These are phyloP conservation scores for Hirtodrosophila alboralis DNA, from an alignment of 2,888 invertebrate species.

Conservation along the genomic window DNA sequence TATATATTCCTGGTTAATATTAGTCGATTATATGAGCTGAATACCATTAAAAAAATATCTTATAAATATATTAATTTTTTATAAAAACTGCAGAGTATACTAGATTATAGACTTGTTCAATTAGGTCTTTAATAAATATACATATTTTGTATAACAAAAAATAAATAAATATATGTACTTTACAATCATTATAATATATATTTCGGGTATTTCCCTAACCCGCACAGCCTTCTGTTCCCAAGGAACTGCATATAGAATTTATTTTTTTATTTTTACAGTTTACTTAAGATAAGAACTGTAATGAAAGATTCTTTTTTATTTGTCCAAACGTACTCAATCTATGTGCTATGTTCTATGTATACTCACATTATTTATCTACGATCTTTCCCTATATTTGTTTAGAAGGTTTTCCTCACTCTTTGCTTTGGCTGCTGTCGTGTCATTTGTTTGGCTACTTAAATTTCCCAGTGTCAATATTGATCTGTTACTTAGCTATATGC, in stretches of 20 bases:
- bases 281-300: constrained; percentile 52
- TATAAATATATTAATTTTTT: too few relatives aligned
- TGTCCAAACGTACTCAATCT: constrained; percentile 30
- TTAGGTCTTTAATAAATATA: too few relatives aligned
- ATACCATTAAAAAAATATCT: too few relatives aligned
- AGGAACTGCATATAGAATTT: neutral
- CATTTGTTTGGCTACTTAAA: constrained; percentile 65
- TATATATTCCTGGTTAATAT: too few relatives aligned
- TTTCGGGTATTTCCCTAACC: neutral
- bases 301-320: constrained; percentile 55
- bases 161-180: neutral
- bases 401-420: constrained; percentile 40
- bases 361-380: constrained; percentile 31
- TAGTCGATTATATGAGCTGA: too few relatives aligned
- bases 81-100: too few relatives aligned
- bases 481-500: constrained; percentile 37
- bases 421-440: constrained; percentile 54
- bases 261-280: constrained; percentile 22
- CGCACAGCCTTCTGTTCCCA: neutral
- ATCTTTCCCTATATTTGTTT: constrained; percentile 52
- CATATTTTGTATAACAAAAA: too few relatives aligned
- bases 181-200: neutral
- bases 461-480: constrained; percentile 65
- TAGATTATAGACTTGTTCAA: too few relatives aligned
- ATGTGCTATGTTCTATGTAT: neutral